Base-by-base conservation (phyloP, 2,113 vertebrate species). In the Macquaria ambigua region DNA sequence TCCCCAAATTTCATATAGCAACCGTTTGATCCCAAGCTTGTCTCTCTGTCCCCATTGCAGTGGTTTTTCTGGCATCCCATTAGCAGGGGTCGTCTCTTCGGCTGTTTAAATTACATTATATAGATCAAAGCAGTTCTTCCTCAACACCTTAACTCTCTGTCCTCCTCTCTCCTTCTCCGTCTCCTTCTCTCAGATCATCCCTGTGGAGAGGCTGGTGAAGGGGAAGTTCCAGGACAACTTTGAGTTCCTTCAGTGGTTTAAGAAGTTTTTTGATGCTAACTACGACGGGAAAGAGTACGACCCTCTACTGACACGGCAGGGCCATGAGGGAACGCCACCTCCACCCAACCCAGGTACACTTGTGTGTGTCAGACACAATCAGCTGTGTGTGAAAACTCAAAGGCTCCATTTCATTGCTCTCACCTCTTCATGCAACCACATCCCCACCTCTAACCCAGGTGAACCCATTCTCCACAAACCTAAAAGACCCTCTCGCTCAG, bases 191-290 rank as follows among this genome's bases (percentile, higher is more conserved):
- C 90, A 99, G 98, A 98, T 99, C 92, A 99, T 99, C 82, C 96
- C 98, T 0, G 98, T 99, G 91, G 98, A 99, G 94, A 95, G 91
- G 90, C 91, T 99, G 95, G 97, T 99, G 83, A 99, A 99, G 89
- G 97, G 98, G 39, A 98, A 96, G 91, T 99, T 99, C 93, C 98
- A 99, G 94, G 98, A 99, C 95, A 98, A 99, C 93, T 99, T 99
- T 86, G 98, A 99, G 94, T 99, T 99, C 94, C 97, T 99, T 87
- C 98, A 99, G 92, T 99, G 98, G 98, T 99, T 99, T 87, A 99
- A 99, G 95, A 99, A 98, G 87, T 98, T 99, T 88, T 99, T 99
- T 12, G 97, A 98, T 0, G 98, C 98, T 85, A 99, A 99, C 96
- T 99, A 98, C 6, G 98, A 99, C 0, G 98, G 97, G 84, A 98